Base-by-base conservation (phyloP, 2,888 invertebrate genomes). In the Orthosia gothica region DNA sequence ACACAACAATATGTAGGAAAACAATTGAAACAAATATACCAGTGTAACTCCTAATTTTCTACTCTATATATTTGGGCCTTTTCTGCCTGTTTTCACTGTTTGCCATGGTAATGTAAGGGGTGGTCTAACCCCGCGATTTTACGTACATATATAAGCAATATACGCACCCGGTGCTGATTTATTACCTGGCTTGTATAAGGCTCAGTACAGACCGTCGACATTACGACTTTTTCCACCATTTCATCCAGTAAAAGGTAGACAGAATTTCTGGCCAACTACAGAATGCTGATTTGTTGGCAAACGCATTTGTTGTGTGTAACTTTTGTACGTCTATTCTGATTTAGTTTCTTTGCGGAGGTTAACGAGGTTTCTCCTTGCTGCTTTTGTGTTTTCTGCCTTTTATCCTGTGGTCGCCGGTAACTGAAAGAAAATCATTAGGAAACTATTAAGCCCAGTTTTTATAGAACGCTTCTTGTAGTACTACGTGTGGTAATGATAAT, bases 21-120 rank as follows among this genome's bases (percentile, higher is more conserved):
- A 68, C 72, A 77, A 85, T 84, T 76, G 83, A 82, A 84, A 80
- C 69, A 82, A 82, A 85, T 70, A 74, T n/a, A 18, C 40, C 23
- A 23, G 32, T 55, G 74, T 84, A 70, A 66, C 70, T 82, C 58
- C 79, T 79, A 75, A 82, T 86, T 77, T 83, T 68, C 70, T 74
- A 69, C 72, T 57, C 62, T 76, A 75, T 79, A 70, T 81, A 64
- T 75, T 59, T 64, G 66, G 70, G 61, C 70, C 62, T 61, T 67
- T 82, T 75, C 79, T 32, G 81, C 52, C 47, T 86, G 79, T 80
- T 85, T 83, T 85, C 83, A 82, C 83, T 74, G 76, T 80, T 80
- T 81, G 70, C 83, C 65, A 82, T 83, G 83, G 76, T 80, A 83
- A 86, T 85, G 77, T 70, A 57, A 65, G 55, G 79, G 78, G 69